phyloP scores from a whole-genome alignment of 2,797 vertebrate species.

The Eleutherodactylus coqui region DNA sequence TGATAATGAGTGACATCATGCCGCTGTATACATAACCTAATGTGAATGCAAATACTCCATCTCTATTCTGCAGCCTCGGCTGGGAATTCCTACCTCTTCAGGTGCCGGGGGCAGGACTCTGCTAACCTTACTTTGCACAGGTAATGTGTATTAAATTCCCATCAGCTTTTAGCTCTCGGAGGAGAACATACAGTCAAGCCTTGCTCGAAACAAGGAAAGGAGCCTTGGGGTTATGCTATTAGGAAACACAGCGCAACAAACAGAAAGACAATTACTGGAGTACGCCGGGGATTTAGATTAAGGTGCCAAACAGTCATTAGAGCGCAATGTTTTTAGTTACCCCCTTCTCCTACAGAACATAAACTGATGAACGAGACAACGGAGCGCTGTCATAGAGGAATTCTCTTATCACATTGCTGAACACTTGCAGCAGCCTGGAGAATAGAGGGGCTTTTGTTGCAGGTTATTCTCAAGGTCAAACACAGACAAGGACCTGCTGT shows the following conservation, averaged over 20 bases:
- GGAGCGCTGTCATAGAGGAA: slow-evolving; percentile 43
- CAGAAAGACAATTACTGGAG: slow-evolving; percentile 31
- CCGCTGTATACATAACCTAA: background rate
- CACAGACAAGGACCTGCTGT: background rate
- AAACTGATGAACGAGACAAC: slow-evolving; percentile 5
- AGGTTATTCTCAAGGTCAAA: slow-evolving; percentile 40
- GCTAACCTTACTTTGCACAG: slow-evolving; percentile 28
- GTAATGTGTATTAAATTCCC: slow-evolving; percentile 26
- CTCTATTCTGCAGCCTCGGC: background rate
- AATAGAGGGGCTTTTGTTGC: slow-evolving; percentile 40
- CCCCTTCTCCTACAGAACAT: slow-evolving; percentile 17
- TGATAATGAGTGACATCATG: background rate
- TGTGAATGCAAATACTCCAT: background rate
- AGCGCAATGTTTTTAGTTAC: slow-evolving; percentile 1
- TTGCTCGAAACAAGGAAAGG: slow-evolving; percentile 41
- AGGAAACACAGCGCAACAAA: slow-evolving; percentile 39
- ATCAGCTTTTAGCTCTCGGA: slow-evolving; percentile 5
- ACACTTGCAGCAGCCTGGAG: background rate
- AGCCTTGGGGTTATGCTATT: slow-evolving; percentile 49
- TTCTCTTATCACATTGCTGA: slow-evolving; percentile 45
- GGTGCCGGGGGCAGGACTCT: slow-evolving; percentile 1
- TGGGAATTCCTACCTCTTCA: slow-evolving; percentile 23
- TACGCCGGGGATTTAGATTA: slow-evolving; percentile 2
- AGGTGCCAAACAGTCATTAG: slow-evolving; percentile 45
- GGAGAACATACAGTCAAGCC: slow-evolving; percentile 22